phyloP scores from a whole-genome alignment of 2,113 vertebrate genomes.

The Peromyscus maniculatus region DNA sequence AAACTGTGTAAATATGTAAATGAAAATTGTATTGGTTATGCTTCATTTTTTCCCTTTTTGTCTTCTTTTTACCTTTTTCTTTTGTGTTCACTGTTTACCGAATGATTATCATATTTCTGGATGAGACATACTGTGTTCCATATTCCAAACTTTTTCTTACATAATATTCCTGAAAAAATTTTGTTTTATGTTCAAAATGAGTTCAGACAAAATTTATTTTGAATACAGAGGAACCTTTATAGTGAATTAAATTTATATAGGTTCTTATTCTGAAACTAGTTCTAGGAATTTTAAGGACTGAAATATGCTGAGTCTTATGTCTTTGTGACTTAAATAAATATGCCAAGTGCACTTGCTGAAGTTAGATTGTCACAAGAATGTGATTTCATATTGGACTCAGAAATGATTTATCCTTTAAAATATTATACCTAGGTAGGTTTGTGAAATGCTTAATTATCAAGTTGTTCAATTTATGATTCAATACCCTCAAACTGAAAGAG shows the following conservation, averaged over 20 bases:
- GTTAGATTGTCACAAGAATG: not conserved
- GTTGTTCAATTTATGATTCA: not conserved
- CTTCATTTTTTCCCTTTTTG: not conserved
- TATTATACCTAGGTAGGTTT: conserved; percentile 32
- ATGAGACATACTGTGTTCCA: conserved; percentile 36
- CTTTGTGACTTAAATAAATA: conserved; percentile 60
- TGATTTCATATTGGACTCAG: not conserved
- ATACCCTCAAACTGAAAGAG: not conserved
- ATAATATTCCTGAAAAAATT: conserved; percentile 16
- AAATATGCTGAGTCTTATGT: conserved; percentile 7
- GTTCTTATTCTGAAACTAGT: conserved; percentile 28
- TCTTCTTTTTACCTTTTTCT: not conserved
- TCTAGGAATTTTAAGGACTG: conserved; percentile 10
- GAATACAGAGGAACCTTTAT: conserved; percentile 41
- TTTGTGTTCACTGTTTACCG: not conserved
- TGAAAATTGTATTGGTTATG: not conserved
- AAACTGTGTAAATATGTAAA: not conserved
- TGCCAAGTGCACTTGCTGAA: not conserved
- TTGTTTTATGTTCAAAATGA: conserved; percentile 48
- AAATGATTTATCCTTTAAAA: conserved; percentile 9
- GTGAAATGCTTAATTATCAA: not conserved
- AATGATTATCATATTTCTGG: conserved; percentile 42
- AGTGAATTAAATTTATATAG: conserved; percentile 21
- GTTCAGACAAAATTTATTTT: not conserved
- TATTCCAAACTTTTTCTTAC: conserved; percentile 23